Conservation (phyloP, 2,888 invertebrate species). For the Erebia aethiops region DNA sequence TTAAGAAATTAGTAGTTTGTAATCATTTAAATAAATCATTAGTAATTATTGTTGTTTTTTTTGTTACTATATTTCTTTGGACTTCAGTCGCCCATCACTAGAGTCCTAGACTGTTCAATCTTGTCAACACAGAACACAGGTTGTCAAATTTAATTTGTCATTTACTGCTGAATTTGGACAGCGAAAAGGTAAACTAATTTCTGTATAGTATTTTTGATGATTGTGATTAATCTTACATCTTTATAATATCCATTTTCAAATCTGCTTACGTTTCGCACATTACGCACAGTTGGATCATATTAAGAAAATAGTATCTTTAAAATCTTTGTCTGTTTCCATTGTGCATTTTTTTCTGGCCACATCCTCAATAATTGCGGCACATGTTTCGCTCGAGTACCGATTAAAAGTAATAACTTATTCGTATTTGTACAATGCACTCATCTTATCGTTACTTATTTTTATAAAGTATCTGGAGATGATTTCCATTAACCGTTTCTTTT, state of each 20-base stretch:
- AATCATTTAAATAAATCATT: no score
- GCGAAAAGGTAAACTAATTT: conserved; percentile 12
- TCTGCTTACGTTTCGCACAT: neutral
- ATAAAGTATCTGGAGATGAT: conserved; percentile 23
- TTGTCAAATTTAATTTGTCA: no score
- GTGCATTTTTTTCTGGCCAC: conserved; percentile 79
- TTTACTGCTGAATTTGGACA: neutral
- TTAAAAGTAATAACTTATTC: conserved; percentile 65
- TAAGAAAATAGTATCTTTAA: neutral
- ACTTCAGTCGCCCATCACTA: no score
- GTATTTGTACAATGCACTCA: conserved; percentile 59
- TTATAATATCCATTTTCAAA: neutral
- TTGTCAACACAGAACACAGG: neutral
- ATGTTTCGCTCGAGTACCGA: conserved; percentile 76
- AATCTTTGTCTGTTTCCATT: conserved; percentile 57
- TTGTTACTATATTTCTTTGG: no score
- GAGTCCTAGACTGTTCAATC: no score
- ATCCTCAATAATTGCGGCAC: conserved; percentile 79
- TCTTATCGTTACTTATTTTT: conserved; percentile 52
- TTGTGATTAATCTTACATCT: neutral
- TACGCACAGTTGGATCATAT: neutral
- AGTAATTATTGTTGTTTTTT: no score
- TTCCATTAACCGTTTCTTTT: neutral
- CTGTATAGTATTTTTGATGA: neutral
- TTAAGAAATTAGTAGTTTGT: no score